Evolutionary conservation across 1,140 invertebrate species (phyloP), one percentile per base, ranked within the genome.

Genomic region (Triops cancriformis): DNA sequence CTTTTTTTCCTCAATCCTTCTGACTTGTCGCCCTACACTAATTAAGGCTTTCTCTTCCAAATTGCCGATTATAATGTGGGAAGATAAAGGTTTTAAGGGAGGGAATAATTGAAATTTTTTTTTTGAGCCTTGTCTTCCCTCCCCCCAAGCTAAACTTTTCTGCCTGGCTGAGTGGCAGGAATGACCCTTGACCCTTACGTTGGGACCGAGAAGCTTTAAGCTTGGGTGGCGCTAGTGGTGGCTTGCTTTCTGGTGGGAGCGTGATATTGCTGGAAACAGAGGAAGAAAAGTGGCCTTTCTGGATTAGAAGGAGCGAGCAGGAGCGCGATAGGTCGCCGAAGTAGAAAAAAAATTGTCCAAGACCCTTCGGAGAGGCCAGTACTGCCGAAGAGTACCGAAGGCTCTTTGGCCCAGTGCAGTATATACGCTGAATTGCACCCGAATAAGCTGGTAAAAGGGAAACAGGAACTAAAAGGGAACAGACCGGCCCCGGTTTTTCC

Each of bases 231-330:
- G 31, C 2, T 37, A 37, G 31, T 37, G 31, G 31, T 7, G 31
- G 31, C 31, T 37, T 37, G 31, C n/a, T 37, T 37, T 37, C 51
- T 64, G 51, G 51, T 64, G 51, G 31, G 51, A 64, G 51, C 51
- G 23, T 64, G 51, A 64, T 64, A 64, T 64, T 64, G 51, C 51
- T 64, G 14, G 51, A 23, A 64, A 64, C n/a, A 64, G 51, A 64
- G 51, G 18, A 23, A 64, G 18, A 64, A 64, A 64, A 64, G 51
- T 23, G 10, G 18, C 23, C 23, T 64, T 64, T 12, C 51, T 64
- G 51, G 51, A 64, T 64, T 64, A 64, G 51, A 64, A 64, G 14
- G 18, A 64, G 10, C 51, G 51, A 64, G 51, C 23, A 64, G 18
- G 51, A 64, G 51, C 51, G 51, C 9, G 51, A 64, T 64, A 64